These are phyloP conservation scores for Idaea aversata DNA, from an alignment of 2,888 invertebrate genomes.

Conservation along the genomic window DNA sequence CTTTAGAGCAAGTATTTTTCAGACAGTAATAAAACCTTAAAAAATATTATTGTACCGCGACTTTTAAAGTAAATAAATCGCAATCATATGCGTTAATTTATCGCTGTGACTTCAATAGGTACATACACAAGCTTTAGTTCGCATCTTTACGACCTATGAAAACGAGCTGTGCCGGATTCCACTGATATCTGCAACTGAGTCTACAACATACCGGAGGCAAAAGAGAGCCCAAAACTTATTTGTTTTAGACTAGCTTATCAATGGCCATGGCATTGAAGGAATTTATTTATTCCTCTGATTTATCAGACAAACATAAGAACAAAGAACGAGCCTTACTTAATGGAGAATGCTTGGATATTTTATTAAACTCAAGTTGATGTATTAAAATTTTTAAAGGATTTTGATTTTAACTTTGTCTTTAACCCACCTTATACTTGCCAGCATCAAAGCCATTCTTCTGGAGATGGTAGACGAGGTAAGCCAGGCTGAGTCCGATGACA, in stretches of 20 bases:
- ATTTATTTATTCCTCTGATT: too few species aligned
- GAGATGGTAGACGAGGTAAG: slow-evolving; percentile 41
- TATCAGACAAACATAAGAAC: too few species aligned
- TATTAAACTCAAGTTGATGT: too few species aligned
- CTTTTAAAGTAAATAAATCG: background rate
- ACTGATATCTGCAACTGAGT: too few species aligned
- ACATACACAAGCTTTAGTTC: background rate
- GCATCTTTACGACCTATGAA: background rate
- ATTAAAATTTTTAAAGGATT: too few species aligned
- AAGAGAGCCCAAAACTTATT: background rate
- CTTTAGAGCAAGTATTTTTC: background rate
- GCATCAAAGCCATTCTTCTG: slow-evolving; percentile 34
- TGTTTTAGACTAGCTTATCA: too few species aligned
- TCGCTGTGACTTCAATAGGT: background rate
- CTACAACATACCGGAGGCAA: background rate
- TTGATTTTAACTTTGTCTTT: too few species aligned
- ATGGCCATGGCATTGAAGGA: too few species aligned
- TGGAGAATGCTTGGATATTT: background rate
- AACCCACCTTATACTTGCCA: slow-evolving; percentile 36
- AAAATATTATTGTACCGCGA: too few species aligned
- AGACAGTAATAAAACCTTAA: too few species aligned
- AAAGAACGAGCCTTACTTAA: background rate
- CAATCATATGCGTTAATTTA: background rate
- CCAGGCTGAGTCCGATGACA: slow-evolving; percentile 46
- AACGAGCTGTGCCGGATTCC: background rate